phyloP scores from a whole-genome alignment of 2,113 vertebrate genomes.

The Brachirus orientalis region DNA sequence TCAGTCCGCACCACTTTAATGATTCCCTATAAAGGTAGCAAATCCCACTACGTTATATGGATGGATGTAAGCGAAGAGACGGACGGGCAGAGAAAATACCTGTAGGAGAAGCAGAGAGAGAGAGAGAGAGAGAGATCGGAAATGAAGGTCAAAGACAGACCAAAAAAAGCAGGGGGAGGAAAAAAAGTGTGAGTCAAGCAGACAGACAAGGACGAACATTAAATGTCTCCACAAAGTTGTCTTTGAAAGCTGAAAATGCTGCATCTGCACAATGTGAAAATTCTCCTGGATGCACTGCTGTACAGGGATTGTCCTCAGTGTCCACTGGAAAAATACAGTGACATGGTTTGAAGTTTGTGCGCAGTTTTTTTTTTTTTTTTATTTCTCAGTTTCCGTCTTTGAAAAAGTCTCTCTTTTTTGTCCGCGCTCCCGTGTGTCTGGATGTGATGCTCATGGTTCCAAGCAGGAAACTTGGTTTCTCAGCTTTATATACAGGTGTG shows the following conservation, averaged over 20 bases:
- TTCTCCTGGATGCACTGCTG: background rate
- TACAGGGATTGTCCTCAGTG: constrained; percentile 4
- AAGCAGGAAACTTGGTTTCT: no score
- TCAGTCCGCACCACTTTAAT: constrained; percentile 71
- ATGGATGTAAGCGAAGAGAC: constrained; percentile 12
- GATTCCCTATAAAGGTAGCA: constrained; percentile 74
- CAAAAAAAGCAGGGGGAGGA: background rate
- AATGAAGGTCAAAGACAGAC: background rate
- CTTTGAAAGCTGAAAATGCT: constrained; percentile 21
- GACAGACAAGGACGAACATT: constrained; percentile 43
- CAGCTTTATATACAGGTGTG: no score
- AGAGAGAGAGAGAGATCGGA: background rate
- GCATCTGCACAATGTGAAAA: background rate
- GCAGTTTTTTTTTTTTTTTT: no score
- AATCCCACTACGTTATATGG: constrained; percentile 44
- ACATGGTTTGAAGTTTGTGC: no score
- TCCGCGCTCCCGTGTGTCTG: no score
- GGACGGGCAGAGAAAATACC: background rate
- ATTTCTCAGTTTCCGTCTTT: no score
- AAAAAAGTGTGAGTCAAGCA: background rate
- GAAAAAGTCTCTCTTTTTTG: no score
- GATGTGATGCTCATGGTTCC: no score
- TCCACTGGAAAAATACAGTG: no score
- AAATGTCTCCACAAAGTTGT: constrained; percentile 14
- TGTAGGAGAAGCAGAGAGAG: constrained; percentile 2